Evolutionary conservation across 2,888 invertebrate genomes (phyloP), one percentile per base, ranked within the genome.

Genomic region (Catocala sponsa): DNA sequence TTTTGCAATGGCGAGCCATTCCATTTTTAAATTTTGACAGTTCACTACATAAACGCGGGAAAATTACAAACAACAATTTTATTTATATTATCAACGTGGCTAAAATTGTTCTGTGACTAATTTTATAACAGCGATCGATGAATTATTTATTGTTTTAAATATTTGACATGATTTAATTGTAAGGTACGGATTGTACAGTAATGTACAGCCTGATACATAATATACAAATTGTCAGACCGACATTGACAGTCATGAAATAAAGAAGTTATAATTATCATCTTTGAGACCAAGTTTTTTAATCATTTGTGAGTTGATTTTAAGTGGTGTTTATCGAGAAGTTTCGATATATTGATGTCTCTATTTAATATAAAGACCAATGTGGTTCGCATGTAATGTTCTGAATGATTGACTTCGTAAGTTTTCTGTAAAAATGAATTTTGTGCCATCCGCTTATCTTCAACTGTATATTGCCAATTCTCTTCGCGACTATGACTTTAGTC

Each of bases 371-470:
- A 81, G 84, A 85, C 84, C 82, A 85, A 85, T 80, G 83, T 82
- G 81, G 79, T 82, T 25, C 25, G 25, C 25, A 74, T 80, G 80
- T 75, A 60, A 74, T 79, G 80, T 82, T 80, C 78, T 84, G 80
- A 80, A 86, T 83, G 82, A 77, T 76, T 79, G 81, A 78, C 83
- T 80, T 82, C 86, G 83, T 86, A 82, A 78, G 65, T 64, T 69
- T 79, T 85, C 84, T 89, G 85, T 88, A 88, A 87, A 72, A 72
- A 75, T 59, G 71, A 77, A 75, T 78, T 78, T 88, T 91, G 93
- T 94, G 93, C 94, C 94, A 94, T 94, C 91, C 86, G 89, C 89
- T 93, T 89, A 74, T 77, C 80, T 89, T 85, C 78, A 79, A 83
- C 84, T 93, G 91, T 92, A 92, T 83, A 92, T 90, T 90, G 87